A percentile compares a stretch with the other conserved stretches of the same genome.
Evolutionary conservation across 1,140 invertebrate genomes (phyloP).

Genomic region (Cecropterus lyciades): DNA sequence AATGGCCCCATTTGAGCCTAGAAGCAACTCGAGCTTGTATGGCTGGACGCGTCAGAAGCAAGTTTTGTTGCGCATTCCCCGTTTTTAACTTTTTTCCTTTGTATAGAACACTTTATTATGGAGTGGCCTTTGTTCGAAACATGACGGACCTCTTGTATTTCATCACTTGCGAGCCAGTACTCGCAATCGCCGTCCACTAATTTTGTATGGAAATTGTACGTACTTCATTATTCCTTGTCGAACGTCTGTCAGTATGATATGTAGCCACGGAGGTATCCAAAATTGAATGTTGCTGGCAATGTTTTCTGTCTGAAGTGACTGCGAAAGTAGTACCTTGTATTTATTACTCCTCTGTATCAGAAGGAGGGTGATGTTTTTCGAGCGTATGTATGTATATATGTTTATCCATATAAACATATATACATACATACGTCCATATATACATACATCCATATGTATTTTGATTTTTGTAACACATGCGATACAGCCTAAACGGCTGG

Average conservation of each 20-base stretch:
- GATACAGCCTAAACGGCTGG: too few species aligned
- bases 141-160: slow-evolving; percentile 28
- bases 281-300: slow-evolving; percentile 31
- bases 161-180: slow-evolving; percentile 17
- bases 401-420: too few species aligned
- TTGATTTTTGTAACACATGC: too few species aligned
- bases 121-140: slow-evolving; percentile 24
- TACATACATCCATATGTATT: too few species aligned
- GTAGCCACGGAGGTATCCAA: slow-evolving; percentile 35
- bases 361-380: too few species aligned
- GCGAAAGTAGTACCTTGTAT: too few species aligned
- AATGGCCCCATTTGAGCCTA: slow-evolving; percentile 17
- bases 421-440: too few species aligned
- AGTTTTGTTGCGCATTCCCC: slow-evolving; percentile 45
- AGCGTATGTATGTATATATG: too few species aligned
- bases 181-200: slow-evolving; percentile 29
- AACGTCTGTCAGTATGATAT: slow-evolving; percentile 45
- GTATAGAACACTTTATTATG: slow-evolving; percentile 25
- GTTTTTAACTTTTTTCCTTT: slow-evolving; percentile 27
- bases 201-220: slow-evolving; percentile 43
- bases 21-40: slow-evolving; percentile 3
- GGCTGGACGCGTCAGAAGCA: slow-evolving; percentile 39
- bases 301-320: not conserved
- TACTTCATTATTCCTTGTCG: slow-evolving; percentile 43
- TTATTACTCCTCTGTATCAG: too few species aligned